Conservation (phyloP, 2,797 vertebrate genomes). For the Tauraco hartlaubi region DNA sequence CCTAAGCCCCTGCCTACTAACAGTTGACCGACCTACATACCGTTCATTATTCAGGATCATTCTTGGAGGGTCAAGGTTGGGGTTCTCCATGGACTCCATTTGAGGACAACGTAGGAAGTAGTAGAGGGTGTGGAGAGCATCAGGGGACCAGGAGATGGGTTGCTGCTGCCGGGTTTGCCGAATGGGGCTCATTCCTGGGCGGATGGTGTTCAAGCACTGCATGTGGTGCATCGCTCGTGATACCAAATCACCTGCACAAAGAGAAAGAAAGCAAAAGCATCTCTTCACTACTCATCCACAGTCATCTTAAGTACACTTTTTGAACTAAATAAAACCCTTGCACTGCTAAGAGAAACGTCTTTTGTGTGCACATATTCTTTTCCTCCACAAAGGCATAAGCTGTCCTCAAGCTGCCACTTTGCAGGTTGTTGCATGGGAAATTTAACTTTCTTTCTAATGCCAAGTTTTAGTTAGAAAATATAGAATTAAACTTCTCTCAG, state of each 20-base stretch:
- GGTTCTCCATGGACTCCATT: slow-evolving; percentile 94
- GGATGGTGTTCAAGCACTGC: slow-evolving; percentile 85
- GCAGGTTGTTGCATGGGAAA: background rate
- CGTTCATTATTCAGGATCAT: slow-evolving; percentile 89
- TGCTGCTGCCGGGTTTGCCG: slow-evolving; percentile 83
- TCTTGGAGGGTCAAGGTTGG: slow-evolving; percentile 89
- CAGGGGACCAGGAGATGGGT: slow-evolving; percentile 90
- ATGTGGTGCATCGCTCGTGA: slow-evolving; percentile 94
- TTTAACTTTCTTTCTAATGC: slow-evolving; percentile 6
- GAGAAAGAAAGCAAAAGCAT: background rate
- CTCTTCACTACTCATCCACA: background rate
- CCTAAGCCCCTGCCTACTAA: background rate
- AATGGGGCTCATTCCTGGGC: slow-evolving; percentile 78
- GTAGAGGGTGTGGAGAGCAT: slow-evolving; percentile 92
- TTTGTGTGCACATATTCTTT: background rate
- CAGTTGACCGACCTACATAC: slow-evolving; percentile 33
- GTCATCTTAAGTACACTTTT: background rate
- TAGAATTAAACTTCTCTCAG: background rate
- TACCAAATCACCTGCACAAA: slow-evolving; percentile 89
- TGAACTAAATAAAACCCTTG: background rate
- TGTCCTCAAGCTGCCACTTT: background rate
- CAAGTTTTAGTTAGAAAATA: background rate
- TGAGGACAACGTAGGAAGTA: slow-evolving; percentile 95
- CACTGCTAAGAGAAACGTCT: background rate
- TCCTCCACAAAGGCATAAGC: background rate